Evolutionary conservation across 2,113 vertebrate genomes (phyloP), one percentile per base, ranked within the genome.

Genomic region (Zosterops hypoxanthus): DNA sequence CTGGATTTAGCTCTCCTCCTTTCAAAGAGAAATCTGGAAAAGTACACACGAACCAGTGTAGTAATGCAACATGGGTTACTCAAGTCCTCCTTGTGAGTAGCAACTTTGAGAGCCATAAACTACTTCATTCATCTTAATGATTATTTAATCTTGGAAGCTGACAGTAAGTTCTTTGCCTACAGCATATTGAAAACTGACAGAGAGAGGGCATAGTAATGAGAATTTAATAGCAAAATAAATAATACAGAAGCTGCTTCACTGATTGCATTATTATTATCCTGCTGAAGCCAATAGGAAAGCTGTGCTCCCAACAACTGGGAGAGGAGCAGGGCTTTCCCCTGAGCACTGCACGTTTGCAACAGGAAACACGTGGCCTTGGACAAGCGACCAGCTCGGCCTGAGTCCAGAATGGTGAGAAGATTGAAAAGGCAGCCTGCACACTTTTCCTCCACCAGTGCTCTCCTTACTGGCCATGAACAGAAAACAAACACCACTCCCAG

Each of bases 211-310:
- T 46, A 47, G 57, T 80, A 94, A 95, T 91, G 66, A 70, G 87
- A 87, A 88, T 80, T 95, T 91, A 94, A 96, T 81, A 92, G 68
- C 76, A 92, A 93, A 95, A 95, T 93, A 94, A 96, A 95, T 94
- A 95, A 94, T 86, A 93, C 52, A 96, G 72, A 77, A 92, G 86
- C 60, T 92, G 55, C 68, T 68, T 20, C 56, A 66, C 31, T 75
- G 82, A 88, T 93, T 70, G 60, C 1, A 23, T 83, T 86, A 64
- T 86, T 96, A 66, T 94, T 80, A 87, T 75, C 59, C 29, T 77
- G 47, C 36, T 12, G 31, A 77, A 94, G 55, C 86, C 42, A 26
- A 55, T 28, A 70, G 19, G 34, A 92, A 77, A 65, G 21, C 17
- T 5, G 3, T 31, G 34, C 29, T 94, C 56, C 42, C 68, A 47